Evolutionary conservation across 2,797 vertebrate species (phyloP), one percentile per base, ranked within the genome.

Genomic region (Microctenopoma stevenorrisi): DNA sequence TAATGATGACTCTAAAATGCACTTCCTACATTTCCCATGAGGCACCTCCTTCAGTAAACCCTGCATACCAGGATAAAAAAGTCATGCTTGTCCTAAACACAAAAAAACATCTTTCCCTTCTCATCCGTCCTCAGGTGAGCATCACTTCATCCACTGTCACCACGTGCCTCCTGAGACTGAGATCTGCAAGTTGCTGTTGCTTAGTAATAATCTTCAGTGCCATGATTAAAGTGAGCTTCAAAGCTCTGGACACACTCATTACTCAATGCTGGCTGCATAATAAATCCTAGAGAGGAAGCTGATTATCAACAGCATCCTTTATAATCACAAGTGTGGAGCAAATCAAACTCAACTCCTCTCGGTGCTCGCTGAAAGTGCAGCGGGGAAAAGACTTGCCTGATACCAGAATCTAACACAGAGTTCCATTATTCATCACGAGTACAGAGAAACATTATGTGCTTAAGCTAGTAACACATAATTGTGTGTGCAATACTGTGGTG

Each of bases 201-300:
- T 93, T 95, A 91, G 95, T 92, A 94, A 93, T 93, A 66, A 57
- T 87, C 88, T 83, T 84, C 90, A 92, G 94, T 61, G 89, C 77
- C 68, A 73, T 94, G 93, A 94, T 94, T 87, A 94, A 88, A 86
- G 85, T 89, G 86, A 94, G 91, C 91, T 94, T 95, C 94, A 94
- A 95, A 94, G 93, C 93, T 92, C 91, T 81, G 85, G 87, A 90
- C 84, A 82, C 61, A 49, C 88, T 91, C 91, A 93, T 93, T 94
- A 95, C 89, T 86, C 88, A 86, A 66, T 76, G 81, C 83, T 83
- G 93, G 89, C 84, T 89, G 91, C 85, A 93, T 93, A 95, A 94
- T 92, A 83, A 94, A 92, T 90, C 91, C 91, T 93, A 88, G 62
- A 49, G 91, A 93, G 92, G 87, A 93, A 90, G 74, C 71, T 88